Evolutionary conservation across 92 coral and sea anemone genomes (phyloP), one percentile per base, ranked within the genome.

Genomic region (Paragorgia papillata): DNA sequence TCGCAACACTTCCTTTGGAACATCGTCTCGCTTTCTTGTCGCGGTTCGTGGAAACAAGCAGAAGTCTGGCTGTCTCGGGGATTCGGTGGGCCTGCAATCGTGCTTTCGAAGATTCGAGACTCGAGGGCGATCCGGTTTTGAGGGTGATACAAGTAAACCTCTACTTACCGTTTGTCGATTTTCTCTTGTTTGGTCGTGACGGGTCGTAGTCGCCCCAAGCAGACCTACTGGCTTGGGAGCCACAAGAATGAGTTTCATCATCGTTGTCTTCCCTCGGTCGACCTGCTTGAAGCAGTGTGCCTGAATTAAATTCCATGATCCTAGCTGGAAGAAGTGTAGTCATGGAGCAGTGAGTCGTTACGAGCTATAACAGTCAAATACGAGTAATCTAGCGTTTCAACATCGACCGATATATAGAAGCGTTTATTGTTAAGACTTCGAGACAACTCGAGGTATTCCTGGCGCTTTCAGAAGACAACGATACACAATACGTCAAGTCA

Each of bases 221-320:
- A 71, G 78, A 18, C 19, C 46, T 63, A 13, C 27, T 28, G 40
- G 64, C 62, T 71, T 71, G 63, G 26, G 57, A 17, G 13, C 14
- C 53, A 56, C 30, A 22, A 22, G 30, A 56, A 6, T 28, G 33
- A 2, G 30, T 22, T 56, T 56, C 30, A 9, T 22, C 33, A 28
- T 22, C 62, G 29, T 21, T 44, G 27, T 71, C 78, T 26, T 71
- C 44, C 64, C 28, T 31, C 22, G 62, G 54, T 25, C 14, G 54
- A 44, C 58, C 76, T 74, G 33, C 55, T 27, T 27, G 48, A 12
- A n/a, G 64, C 73, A 54, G 57, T 28, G 77, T 31, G 76, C 37
- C 78, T 71, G 78, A 53, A 17, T 71, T 24, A 48, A 71, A 71
- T 71, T 71, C 78, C 78, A 71, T 71, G 78, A 71, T 54, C 37